These are phyloP conservation scores for Siniperca knerii DNA, from an alignment of 2,113 vertebrate species.

Conservation along the genomic window DNA sequence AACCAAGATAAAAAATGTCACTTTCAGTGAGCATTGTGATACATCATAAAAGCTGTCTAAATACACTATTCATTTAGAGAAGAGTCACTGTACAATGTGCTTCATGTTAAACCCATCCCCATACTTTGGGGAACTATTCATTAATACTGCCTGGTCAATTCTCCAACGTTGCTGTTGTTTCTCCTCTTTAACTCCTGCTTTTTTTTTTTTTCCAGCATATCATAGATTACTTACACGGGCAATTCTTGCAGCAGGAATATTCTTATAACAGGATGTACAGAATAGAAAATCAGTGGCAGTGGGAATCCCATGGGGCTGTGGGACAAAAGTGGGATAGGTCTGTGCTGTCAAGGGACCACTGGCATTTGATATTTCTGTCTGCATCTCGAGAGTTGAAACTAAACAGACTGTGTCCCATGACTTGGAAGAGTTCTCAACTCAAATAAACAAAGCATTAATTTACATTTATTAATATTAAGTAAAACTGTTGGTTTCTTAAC, in stretches of 20 bases:
- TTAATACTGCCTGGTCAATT: not conserved
- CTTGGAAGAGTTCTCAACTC: slow-evolving; percentile 70
- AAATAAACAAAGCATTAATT: slow-evolving; percentile 84
- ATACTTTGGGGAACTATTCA: not conserved
- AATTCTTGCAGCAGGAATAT: not conserved
- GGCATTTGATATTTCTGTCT: slow-evolving; percentile 73
- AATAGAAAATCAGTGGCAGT: slow-evolving; percentile 15
- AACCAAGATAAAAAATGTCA: slow-evolving; percentile 56
- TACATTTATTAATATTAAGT: slow-evolving; percentile 82
- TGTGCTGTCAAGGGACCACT: slow-evolving; percentile 44
- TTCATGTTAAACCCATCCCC: not conserved
- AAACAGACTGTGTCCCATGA: slow-evolving; percentile 63
- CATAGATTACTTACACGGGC: not conserved
- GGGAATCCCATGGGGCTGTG: slow-evolving; percentile 25
- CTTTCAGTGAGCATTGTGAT: slow-evolving; percentile 47
- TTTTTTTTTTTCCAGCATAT: not conserved
- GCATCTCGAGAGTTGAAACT: slow-evolving; percentile 58
- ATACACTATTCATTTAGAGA: slow-evolving; percentile 30
- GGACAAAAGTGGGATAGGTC: slow-evolving; percentile 48
- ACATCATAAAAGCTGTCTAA: slow-evolving; percentile 48
- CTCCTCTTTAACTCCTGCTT: not conserved
- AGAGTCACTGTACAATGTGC: slow-evolving; percentile 12
- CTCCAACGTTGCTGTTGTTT: not conserved
- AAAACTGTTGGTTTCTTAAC: slow-evolving; percentile 67
- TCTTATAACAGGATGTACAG: slow-evolving; percentile 17